phyloP scores from a whole-genome alignment of 2,113 vertebrate genomes.

The Lophotis ruficrista region DNA sequence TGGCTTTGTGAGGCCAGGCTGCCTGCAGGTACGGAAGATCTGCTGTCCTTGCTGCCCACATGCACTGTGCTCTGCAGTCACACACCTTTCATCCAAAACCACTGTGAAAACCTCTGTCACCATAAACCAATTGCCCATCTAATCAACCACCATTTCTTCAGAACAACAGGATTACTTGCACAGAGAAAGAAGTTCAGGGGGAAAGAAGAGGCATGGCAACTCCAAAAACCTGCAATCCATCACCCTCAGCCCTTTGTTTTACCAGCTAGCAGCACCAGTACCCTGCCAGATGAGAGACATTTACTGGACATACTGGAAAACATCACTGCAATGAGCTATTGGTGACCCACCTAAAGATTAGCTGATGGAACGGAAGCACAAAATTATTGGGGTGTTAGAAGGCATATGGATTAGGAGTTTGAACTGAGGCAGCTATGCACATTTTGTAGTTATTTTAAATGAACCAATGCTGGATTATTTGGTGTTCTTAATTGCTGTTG shows the following conservation, averaged over 20 bases:
- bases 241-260: not conserved
- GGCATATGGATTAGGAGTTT: not conserved
- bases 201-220: not conserved
- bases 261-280: not conserved
- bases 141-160: not conserved
- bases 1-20: not conserved
- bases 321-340: not conserved
- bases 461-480: not conserved
- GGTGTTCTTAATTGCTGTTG: not conserved
- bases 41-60: not conserved
- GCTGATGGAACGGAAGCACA: not conserved
- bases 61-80: not conserved
- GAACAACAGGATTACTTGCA: not conserved
- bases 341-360: not conserved
- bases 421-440: not conserved
- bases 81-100: not conserved
- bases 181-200: not conserved
- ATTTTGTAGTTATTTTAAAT: not conserved
- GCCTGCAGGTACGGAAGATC: not conserved
- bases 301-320: not conserved
- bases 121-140: not conserved
- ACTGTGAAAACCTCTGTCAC: not conserved
- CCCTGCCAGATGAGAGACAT: not conserved
- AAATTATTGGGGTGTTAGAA: not conserved
- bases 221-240: not conserved